Percentiles rank a stretch among this genome's conserved stretches.
Conservation (phyloP, 1,140 invertebrate genomes). For the Dendrolimus punctatus region DNA sequence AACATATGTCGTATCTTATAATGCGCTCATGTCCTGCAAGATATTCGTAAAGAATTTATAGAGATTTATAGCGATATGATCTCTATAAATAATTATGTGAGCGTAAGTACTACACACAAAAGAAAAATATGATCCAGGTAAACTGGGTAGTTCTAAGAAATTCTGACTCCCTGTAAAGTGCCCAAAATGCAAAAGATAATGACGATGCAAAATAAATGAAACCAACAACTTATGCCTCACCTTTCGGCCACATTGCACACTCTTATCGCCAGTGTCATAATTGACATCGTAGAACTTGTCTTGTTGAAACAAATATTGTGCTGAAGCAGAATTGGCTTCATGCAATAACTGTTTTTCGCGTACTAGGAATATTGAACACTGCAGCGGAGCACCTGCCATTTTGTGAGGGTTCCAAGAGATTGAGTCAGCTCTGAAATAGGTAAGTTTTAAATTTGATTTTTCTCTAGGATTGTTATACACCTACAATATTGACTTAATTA, state of each 20-base stretch:
- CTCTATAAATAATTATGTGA: not conserved
- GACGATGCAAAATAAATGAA: too few relatives aligned
- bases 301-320: conserved; percentile 91
- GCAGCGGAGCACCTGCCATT: conserved; percentile 89
- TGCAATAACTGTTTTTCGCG: conserved; percentile 77
- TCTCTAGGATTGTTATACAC: not conserved
- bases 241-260: conserved; percentile 94
- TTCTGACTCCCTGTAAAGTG: too few relatives aligned
- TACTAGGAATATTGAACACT: conserved; percentile 88
- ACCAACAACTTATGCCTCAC: conserved; percentile 29
- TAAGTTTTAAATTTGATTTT: not conserved
- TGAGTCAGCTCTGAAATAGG: conserved; percentile 75
- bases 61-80: not conserved
- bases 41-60: not conserved
- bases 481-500: too few relatives aligned
- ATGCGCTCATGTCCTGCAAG: too few relatives aligned
- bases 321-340: conserved; percentile 83
- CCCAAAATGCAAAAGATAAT: too few relatives aligned
- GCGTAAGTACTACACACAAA: too few relatives aligned
- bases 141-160: too few relatives aligned
- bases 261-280: conserved; percentile 95
- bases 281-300: conserved; percentile 94
- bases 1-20: too few relatives aligned
- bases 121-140: too few relatives aligned
- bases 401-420: conserved; percentile 96